Base-by-base conservation (phyloP, 2,113 vertebrate genomes). In the Copsychus sechellarum region DNA sequence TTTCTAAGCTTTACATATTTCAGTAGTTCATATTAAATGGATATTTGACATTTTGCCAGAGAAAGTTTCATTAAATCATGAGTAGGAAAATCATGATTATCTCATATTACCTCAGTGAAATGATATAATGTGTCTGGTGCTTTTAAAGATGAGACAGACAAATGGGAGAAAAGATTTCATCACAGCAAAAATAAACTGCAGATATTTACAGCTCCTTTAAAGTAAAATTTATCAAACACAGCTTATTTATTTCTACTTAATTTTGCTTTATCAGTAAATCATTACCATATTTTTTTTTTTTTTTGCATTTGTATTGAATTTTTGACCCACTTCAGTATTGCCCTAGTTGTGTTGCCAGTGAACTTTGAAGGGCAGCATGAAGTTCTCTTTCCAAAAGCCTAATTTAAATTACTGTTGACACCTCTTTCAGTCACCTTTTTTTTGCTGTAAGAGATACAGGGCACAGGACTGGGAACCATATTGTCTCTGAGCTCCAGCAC, bases 1-100 rank as follows among this genome's bases (percentile, higher is more conserved):
- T 94, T 96, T 96, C 84, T 84, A 82, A 93, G 76, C 53, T 92
- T 95, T 89, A 91, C 82, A 85, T 94, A 80, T 97, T 97, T 94
- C 54, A 92, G 43, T 69, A 85, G 77, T 50, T 80, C 77, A 78
- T 77, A 77, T 94, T 95, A 95, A 97, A 96, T 90, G 84, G 77
- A 79, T 91, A 93, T 93, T 92, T 96, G 95, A 96, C 78, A 92
- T 92, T 93, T 89, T 91, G 90, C 94, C 94, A 95, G 88, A 4
- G 5, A 86, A 96, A 86, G 36, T 88, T 88, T 95, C 86, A 96
- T 88, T 96, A 96, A 95, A 95, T 95, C 81, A 96, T 90, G 58
- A 80, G 70, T 61, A 78, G 79, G 36, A 96, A 77, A 94, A 73
- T 57, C 47, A 70, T 57, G 28, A 95, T 94, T 94, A 79, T 94